phyloP scores from a whole-genome alignment of 1,140 invertebrate genomes.

The Arctopsyche grandis region DNA sequence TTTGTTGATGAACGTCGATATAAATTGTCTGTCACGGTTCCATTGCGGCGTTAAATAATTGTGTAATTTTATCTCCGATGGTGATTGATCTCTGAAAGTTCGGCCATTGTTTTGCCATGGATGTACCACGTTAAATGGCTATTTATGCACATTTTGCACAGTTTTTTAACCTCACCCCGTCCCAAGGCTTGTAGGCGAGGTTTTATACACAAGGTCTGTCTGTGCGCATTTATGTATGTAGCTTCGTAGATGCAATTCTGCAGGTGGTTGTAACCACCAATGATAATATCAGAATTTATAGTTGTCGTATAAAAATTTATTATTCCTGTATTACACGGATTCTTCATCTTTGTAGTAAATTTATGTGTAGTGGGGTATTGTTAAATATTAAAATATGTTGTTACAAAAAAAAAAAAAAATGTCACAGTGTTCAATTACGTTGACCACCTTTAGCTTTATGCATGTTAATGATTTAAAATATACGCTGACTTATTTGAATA shows the following conservation, averaged over 20 bases:
- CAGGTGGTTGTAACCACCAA: background rate
- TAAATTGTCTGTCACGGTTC: too few species aligned
- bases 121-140: too few species aligned
- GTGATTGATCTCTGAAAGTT: too few species aligned
- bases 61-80: too few species aligned
- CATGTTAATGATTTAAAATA: background rate
- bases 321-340: too few species aligned
- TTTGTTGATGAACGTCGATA: background rate
- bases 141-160: background rate
- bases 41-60: too few species aligned
- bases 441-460: too few species aligned
- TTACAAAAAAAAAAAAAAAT: too few species aligned
- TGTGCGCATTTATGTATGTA: background rate
- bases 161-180: conserved; percentile 9
- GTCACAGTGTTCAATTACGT: too few species aligned
- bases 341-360: background rate
- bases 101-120: too few species aligned
- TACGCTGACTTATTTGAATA: background rate
- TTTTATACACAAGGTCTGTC: background rate
- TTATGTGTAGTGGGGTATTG: background rate
- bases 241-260: background rate
- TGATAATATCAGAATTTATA: too few species aligned
- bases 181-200: conserved; percentile 16
- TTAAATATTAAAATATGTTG: background rate
- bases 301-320: too few species aligned